Conservation (phyloP, 1,140 invertebrate species). For the Hycleus phaleratus region DNA sequence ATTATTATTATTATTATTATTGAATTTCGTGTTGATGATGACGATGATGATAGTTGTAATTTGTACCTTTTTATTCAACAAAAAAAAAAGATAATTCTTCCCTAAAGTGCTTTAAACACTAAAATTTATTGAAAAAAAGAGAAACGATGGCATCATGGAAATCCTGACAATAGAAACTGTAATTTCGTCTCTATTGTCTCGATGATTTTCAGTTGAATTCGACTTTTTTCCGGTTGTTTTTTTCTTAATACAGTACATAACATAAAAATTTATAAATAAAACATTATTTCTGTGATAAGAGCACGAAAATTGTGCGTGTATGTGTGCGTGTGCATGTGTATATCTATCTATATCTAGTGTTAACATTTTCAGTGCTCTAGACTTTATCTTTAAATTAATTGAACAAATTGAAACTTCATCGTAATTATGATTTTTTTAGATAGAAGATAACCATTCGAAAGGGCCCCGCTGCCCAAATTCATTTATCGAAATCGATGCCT, state of each 20-base stretch:
- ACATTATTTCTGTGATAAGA: slow-evolving; percentile 31
- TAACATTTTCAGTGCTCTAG: slow-evolving; percentile 3
- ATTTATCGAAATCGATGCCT: slow-evolving; percentile 24
- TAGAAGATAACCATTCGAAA: not conserved
- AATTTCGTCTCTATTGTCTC: too few species aligned
- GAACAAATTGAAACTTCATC: not conserved
- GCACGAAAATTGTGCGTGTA: slow-evolving; percentile 15
- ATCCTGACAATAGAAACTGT: not conserved
- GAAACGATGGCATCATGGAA: not conserved
- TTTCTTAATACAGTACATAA: slow-evolving; percentile 4
- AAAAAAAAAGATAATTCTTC: slow-evolving; percentile 32
- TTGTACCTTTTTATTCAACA: not conserved
- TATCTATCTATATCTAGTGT: slow-evolving; percentile 1
- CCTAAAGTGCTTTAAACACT: slow-evolving; percentile 42
- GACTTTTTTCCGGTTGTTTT: slow-evolving; percentile 15
- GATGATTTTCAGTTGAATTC: not conserved
- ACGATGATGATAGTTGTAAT: not conserved
- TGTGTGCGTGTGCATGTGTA: slow-evolving; percentile 11
- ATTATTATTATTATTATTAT: not conserved
- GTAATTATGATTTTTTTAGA: not conserved
- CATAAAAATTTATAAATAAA: not conserved
- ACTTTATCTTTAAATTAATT: not conserved
- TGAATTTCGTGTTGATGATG: not conserved
- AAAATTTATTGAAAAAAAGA: slow-evolving; percentile 20
- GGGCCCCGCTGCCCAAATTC: not conserved